Evolutionary conservation across 2,888 invertebrate species (phyloP), one percentile per base, ranked within the genome.

Genomic region (Conops quadrifasciatus): DNA sequence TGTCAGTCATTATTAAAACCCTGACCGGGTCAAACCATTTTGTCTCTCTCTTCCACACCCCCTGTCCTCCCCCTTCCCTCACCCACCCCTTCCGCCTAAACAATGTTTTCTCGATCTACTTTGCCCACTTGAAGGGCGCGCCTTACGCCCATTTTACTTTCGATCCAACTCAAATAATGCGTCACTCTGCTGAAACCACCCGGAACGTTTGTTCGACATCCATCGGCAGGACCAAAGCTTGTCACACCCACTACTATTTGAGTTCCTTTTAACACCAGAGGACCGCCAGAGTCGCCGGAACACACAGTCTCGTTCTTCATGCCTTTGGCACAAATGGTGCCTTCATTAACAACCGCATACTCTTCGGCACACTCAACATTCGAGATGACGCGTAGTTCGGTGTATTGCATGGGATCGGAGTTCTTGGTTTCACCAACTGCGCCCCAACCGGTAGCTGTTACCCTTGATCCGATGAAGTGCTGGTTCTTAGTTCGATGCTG

Each of bases 401-500:
- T 84, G 36, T 82, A 85, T 73, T 85, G 85, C 82, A 86, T 83
- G 7, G 80, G 78, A 70, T 82, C 80, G 13, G 84, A 80, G 63
- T 77, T 81, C 63, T 77, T 75, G 73, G 80, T 80, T 72, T 80
- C 79, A 28, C 71, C 73, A 5, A 78, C 80, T 60, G 82, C 80
- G 24, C 86, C 86, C 85, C 85, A 86, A 3, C 86, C 86, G 21
- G 81, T 84, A 68, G 85, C 85, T 36, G 84, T 81, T 16, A 81
- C 86, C 43, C 78, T 79, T 26, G 73, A 72, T 4, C 82, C 83
- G 15, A 77, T 79, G 49, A 82, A 82, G 36, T 77, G 76, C 1
- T 82, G 79, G 1, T 71, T 49, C 0, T 74, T 77, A 66, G 43
- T 74, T 19, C 53, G 58, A 9, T 28, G 72, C 5, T 67, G 60